Conservation (phyloP, 2,888 invertebrate species). For the Embidobia sp. region DNA sequence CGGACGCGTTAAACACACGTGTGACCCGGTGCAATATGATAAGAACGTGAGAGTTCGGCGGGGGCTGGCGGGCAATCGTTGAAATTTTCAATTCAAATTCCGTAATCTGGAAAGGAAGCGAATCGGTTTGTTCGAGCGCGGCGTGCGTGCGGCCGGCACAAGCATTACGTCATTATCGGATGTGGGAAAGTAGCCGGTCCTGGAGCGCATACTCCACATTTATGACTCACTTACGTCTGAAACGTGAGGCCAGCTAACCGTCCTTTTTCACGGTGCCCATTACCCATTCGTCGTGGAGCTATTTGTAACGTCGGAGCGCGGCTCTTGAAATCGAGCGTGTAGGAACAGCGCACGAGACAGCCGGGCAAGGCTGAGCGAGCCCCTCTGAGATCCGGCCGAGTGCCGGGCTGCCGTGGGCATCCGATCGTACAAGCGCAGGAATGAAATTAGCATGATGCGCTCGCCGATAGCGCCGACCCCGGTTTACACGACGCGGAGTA, state of each 20-base stretch:
- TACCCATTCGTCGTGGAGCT: constrained; percentile 54
- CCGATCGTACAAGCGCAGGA: constrained; percentile 55
- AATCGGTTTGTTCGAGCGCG: too few species aligned
- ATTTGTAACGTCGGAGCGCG: constrained; percentile 60
- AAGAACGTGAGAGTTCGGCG: too few species aligned
- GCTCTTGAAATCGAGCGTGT: constrained; percentile 51
- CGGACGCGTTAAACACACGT: too few species aligned
- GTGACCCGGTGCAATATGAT: too few species aligned
- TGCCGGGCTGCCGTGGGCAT: constrained; percentile 51
- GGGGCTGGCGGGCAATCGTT: too few species aligned
- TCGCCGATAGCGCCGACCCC: constrained; percentile 70
- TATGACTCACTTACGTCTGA: constrained; percentile 42
- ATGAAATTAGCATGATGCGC: constrained; percentile 73
- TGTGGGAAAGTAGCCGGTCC: constrained; percentile 38
- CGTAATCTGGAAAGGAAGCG: too few species aligned
- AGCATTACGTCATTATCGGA: constrained; percentile 7
- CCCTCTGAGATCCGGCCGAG: constrained; percentile 37
- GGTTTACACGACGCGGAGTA: constrained; percentile 66
- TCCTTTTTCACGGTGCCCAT: constrained; percentile 44
- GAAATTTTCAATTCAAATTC: too few species aligned
- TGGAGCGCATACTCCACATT: constrained; percentile 26
- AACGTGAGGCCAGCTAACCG: constrained; percentile 8
- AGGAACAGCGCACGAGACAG: constrained; percentile 48
- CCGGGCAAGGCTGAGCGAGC: constrained; percentile 27
- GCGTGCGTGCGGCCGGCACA: too few species aligned